Conservation (phyloP, 2,888 invertebrate species). For the Trichopria drosophilae region DNA sequence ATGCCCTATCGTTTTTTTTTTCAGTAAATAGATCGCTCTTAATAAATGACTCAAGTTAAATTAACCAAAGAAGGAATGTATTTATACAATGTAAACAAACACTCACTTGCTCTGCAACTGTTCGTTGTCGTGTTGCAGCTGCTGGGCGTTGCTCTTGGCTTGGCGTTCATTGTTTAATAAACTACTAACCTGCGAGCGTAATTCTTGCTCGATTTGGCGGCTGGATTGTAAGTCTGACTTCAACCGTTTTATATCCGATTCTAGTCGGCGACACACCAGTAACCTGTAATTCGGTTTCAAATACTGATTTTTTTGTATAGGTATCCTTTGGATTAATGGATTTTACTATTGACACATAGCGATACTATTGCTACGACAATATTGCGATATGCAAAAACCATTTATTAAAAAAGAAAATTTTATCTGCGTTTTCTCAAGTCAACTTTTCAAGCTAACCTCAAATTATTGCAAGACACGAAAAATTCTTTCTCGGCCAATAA, state of each 20-base stretch:
- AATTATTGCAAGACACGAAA: too few species aligned
- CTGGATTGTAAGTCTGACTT: slow-evolving; percentile 75
- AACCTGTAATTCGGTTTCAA: slow-evolving; percentile 43
- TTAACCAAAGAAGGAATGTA: not conserved
- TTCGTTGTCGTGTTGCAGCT: slow-evolving; percentile 84
- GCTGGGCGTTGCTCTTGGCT: slow-evolving; percentile 71
- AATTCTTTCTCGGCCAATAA: too few species aligned
- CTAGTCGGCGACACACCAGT: slow-evolving; percentile 65
- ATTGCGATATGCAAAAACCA: slow-evolving; percentile 9
- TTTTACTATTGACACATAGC: too few species aligned
- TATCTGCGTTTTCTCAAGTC: too few species aligned
- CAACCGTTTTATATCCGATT: slow-evolving; percentile 72
- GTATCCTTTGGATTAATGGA: too few species aligned
- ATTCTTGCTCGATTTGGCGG: slow-evolving; percentile 72
- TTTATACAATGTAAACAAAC: not conserved
- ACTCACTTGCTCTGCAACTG: slow-evolving; percentile 80
- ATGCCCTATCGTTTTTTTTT: too few species aligned
- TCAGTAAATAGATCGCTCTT: too few species aligned
- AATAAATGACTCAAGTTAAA: not conserved
- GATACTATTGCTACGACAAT: too few species aligned
- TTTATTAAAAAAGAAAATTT: too few species aligned
- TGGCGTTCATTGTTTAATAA: slow-evolving; percentile 71
- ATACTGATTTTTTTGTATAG: too few species aligned
- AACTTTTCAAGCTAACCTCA: too few species aligned
- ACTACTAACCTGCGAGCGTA: slow-evolving; percentile 69